A percentile compares a stretch with the other conserved stretches of the same genome.
These are phyloP conservation scores for Branchellion lobata DNA, from an alignment of 2,888 invertebrate genomes.

Conservation along the genomic window DNA sequence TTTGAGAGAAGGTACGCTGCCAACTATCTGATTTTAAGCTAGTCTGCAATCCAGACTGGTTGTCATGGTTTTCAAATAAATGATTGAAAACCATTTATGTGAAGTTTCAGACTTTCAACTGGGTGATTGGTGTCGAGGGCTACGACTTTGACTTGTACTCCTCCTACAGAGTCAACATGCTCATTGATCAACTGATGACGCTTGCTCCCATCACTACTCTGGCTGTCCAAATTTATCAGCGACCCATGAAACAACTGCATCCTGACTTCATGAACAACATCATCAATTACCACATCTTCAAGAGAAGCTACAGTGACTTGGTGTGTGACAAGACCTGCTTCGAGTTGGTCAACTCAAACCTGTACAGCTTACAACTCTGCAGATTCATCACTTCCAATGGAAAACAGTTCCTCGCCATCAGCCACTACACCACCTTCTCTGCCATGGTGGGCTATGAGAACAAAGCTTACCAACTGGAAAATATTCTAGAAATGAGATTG, in stretches of 20 bases:
- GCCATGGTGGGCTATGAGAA: slow-evolving; percentile 40
- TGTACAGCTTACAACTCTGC: slow-evolving; percentile 39
- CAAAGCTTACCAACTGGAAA: slow-evolving; percentile 40
- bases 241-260: slow-evolving; percentile 48
- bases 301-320: slow-evolving; percentile 25
- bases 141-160: slow-evolving; percentile 24
- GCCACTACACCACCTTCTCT: no score
- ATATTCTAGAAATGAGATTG: slow-evolving; percentile 39
- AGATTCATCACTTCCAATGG: slow-evolving; percentile 11
- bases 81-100: slow-evolving; percentile 54
- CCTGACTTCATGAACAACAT: slow-evolving; percentile 51
- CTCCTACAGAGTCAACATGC: neutral
- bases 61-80: slow-evolving; percentile 55
- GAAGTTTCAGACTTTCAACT: slow-evolving; percentile 52
- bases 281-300: slow-evolving; percentile 46
- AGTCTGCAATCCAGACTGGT: slow-evolving; percentile 52
- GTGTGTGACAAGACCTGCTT: slow-evolving; percentile 37
- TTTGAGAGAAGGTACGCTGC: slow-evolving; percentile 51
- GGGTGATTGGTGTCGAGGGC: slow-evolving; percentile 25
- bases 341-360: slow-evolving; percentile 36
- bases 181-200: slow-evolving; percentile 51
- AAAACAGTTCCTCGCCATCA: slow-evolving; percentile 38
- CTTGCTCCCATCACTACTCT: slow-evolving; percentile 53
- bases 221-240: slow-evolving; percentile 51
- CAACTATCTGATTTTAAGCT: slow-evolving; percentile 51